Percentiles rank a stretch among this genome's conserved stretches.
Evolutionary conservation across 2,888 invertebrate species (phyloP).

Genomic region (Drosophila villosipedis): DNA sequence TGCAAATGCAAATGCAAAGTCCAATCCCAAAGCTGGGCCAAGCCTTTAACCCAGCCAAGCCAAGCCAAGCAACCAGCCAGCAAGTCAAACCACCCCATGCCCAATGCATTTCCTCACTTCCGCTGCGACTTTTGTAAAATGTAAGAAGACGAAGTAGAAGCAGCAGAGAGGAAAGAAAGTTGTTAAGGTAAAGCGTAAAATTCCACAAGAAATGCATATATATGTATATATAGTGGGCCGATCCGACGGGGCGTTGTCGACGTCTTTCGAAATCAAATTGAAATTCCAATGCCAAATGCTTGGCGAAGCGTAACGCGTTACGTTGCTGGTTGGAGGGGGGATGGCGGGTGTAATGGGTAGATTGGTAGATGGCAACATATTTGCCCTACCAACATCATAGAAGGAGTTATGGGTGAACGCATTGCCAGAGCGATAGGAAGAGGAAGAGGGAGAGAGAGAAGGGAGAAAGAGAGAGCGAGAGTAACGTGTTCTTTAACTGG

Average conservation of each 20-base stretch:
- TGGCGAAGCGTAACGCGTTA: constrained; percentile 64
- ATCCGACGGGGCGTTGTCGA: constrained; percentile 57
- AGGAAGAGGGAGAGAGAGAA: not conserved
- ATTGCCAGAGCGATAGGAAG: constrained; percentile 14
- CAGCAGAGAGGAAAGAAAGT: constrained; percentile 1
- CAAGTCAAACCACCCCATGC: constrained; percentile 9
- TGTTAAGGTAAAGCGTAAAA: constrained; percentile 18
- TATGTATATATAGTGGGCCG: constrained; percentile 39
- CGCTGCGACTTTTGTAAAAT: constrained; percentile 27
- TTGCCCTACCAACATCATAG: constrained; percentile 15
- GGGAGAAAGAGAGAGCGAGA: not conserved
- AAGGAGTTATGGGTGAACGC: constrained; percentile 56
- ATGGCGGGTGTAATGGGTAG: not conserved
- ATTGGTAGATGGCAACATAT: constrained; percentile 10
- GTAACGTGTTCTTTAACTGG: constrained; percentile 36
- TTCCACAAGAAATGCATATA: constrained; percentile 33
- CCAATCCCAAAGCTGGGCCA: not conserved
- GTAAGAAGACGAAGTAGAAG: not conserved
- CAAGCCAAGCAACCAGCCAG: not conserved
- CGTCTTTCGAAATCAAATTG: constrained; percentile 53
- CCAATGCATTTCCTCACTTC: constrained; percentile 46
- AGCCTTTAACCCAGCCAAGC: not conserved
- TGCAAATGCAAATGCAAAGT: not conserved
- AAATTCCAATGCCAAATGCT: constrained; percentile 73
- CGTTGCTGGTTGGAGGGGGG: constrained; percentile 1